Evolutionary conservation across 2,888 invertebrate genomes (phyloP).

Genomic region (Eupithecia subfuscata): DNA sequence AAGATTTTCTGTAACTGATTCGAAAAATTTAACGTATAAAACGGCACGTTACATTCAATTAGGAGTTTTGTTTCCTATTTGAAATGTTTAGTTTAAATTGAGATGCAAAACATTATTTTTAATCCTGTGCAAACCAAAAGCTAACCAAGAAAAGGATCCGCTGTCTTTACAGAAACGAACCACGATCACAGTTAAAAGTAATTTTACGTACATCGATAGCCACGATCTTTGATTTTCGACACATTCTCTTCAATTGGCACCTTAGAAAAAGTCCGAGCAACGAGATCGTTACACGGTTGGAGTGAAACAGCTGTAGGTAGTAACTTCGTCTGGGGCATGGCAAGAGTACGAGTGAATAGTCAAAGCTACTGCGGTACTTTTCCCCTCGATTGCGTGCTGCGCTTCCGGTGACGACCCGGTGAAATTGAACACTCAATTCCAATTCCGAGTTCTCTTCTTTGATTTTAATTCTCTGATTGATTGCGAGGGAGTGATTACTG

Average conservation of each 20-base stretch:
- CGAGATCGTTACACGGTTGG: background rate
- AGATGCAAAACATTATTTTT: background rate
- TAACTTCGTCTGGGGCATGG: conserved; percentile 3
- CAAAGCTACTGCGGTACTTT: conserved; percentile 72
- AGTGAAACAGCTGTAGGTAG: conserved; percentile 6
- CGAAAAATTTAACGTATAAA: background rate
- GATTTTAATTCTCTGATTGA: conserved; percentile 55
- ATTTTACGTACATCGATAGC: too few species aligned
- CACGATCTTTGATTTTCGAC: background rate
- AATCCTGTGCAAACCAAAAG: background rate
- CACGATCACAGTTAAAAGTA: too few species aligned
- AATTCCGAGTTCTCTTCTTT: conserved; percentile 52
- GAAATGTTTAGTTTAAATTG: background rate
- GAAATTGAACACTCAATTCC: conserved; percentile 60
- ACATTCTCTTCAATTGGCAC: background rate
- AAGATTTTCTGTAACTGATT: background rate
- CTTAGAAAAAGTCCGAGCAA: background rate
- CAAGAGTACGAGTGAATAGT: conserved; percentile 60
- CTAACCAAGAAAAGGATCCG: background rate
- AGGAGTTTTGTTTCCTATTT: background rate
- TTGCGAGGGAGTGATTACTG: conserved; percentile 40
- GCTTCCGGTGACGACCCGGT: conserved; percentile 65
- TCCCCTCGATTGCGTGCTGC: conserved; percentile 69
- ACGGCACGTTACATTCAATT: background rate
- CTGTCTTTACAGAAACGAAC: background rate